Evolutionary conservation across 2,113 vertebrate genomes (phyloP), one percentile per base, ranked within the genome.

Genomic region (Telmatochromis sp.): DNA sequence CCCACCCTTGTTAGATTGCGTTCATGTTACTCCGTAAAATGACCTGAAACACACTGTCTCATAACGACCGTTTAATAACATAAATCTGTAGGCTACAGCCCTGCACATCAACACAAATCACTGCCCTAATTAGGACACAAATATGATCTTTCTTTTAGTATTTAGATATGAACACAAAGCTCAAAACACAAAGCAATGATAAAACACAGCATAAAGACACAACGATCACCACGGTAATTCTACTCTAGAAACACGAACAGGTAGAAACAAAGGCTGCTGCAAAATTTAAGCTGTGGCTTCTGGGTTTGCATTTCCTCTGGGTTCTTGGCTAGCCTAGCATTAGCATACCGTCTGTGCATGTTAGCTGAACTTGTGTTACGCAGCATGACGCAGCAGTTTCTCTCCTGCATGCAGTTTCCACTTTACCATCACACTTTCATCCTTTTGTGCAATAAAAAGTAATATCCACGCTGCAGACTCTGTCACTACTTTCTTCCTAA

Each of bases 231-330:
- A 21, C 3, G 3, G 51, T 54, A 2, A 21, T 54, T 21, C 51
- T 54, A 2, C 51, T 54, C 3, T 54, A 54, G n/a, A 54, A 54
- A 11, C n/a, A 54, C 0, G 51, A 11, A 54, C 0, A 2, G n/a
- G 51, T 54, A 54, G 51, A 54, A 54, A 12, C n/a, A 54, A 1
- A 53, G n/a, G 51, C n/a, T 7, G 51, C n/a, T 1, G 51, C 10
- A 4, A 54, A 21, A 54, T 54, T 54, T 1, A 21, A 21, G 51
- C 51, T 54, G 51, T 54, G 51, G 51, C 5, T 54, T 54, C 10
- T 54, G n/a, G n/a, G 4, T 54, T 6, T 21, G 51, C n/a, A 54
- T 21, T 54, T 21, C 23, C 23, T 26, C 23, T 54, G 51, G 51
- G 51, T 21, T 54, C 51, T 21, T 54, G 6, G 51, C 10, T 54